Percentiles rank a stretch among this genome's conserved stretches.
phyloP scores from a whole-genome alignment of 1,140 invertebrate species.

The Ceratina calcarata region DNA sequence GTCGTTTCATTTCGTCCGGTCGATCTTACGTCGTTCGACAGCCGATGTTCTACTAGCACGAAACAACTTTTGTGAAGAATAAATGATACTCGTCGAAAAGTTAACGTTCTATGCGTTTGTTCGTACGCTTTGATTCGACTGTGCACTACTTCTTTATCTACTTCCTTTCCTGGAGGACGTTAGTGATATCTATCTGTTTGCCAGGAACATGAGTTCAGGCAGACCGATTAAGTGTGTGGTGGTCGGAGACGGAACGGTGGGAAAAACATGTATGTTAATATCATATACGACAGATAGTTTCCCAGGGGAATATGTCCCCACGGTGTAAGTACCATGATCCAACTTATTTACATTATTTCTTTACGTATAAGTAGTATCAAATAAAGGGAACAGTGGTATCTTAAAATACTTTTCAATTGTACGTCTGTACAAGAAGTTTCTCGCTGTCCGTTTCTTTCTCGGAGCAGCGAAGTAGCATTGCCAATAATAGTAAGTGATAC shows the following conservation, averaged over 20 bases:
- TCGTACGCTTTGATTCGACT: no score
- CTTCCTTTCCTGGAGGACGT: neutral
- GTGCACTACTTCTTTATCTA: no score
- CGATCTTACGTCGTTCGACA: neutral
- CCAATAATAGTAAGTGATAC: slow-evolving; percentile 76
- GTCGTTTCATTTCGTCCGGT: neutral
- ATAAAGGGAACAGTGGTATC: no score
- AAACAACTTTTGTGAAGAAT: neutral
- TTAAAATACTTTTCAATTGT: neutral
- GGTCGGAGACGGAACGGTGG: slow-evolving; percentile 95
- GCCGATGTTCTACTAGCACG: no score
- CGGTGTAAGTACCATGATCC: slow-evolving; percentile 89
- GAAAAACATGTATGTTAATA: slow-evolving; percentile 99
- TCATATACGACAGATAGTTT: slow-evolving; percentile 99
- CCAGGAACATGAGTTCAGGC: slow-evolving; percentile 85
- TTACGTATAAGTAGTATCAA: no score
- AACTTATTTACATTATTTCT: neutral
- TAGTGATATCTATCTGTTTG: slow-evolving; percentile 50
- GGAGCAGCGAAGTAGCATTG: slow-evolving; percentile 63
- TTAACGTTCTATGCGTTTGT: no score
- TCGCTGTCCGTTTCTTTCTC: slow-evolving; percentile 43
- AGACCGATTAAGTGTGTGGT: slow-evolving; percentile 98
- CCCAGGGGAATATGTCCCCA: slow-evolving; percentile 98
- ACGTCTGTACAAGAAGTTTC: slow-evolving; percentile 12
- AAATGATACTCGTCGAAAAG: no score